Evolutionary conservation across 2,888 invertebrate genomes (phyloP).

Genomic region (Tenthredo notha): DNA sequence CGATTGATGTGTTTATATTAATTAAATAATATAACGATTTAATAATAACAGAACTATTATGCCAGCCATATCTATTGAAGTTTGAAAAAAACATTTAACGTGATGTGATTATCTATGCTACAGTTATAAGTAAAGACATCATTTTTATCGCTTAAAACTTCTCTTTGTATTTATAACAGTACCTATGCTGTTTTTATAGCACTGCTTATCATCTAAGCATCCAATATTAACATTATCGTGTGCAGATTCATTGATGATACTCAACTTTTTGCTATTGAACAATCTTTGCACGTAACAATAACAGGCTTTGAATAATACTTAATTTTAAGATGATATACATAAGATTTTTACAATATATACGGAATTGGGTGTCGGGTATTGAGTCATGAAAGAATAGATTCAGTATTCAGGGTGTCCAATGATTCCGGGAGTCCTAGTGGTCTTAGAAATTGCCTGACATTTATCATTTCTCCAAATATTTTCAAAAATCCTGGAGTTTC

Average conservation of each 20-base stretch:
- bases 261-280: background rate
- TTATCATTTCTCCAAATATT: background rate
- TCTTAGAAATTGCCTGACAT: background rate
- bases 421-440: background rate
- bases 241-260: background rate
- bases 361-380: background rate
- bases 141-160: slow-evolving; percentile 16
- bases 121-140: background rate
- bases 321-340: slow-evolving; percentile 16
- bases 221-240: slow-evolving; percentile 38
- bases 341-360: background rate
- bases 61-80: background rate
- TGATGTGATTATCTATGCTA: background rate
- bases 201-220: slow-evolving; percentile 36
- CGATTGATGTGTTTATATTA: slow-evolving; percentile 67
- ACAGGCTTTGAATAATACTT: slow-evolving; percentile 54
- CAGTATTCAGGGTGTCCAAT: background rate
- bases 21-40: background rate
- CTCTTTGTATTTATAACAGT: background rate
- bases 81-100: slow-evolving; percentile 21
- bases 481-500: background rate
- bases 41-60: background rate
- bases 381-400: background rate
- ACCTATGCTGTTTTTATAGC: background rate
- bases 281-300: slow-evolving; percentile 48